phyloP scores from a whole-genome alignment of 2,888 invertebrate species.

The Pecten maximus region DNA sequence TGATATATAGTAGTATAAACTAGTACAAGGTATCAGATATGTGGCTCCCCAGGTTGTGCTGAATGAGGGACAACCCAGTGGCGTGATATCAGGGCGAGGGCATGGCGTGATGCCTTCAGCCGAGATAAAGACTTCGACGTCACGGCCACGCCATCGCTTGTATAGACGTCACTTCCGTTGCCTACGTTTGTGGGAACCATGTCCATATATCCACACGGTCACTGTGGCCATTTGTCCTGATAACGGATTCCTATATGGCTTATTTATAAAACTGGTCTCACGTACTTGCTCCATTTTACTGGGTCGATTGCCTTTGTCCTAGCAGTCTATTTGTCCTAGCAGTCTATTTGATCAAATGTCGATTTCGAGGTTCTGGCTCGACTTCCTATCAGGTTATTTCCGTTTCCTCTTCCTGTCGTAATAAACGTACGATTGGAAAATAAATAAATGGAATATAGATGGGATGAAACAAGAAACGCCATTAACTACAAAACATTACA shows the following conservation, averaged over 20 bases:
- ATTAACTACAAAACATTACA: too few relatives aligned
- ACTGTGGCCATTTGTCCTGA: background rate
- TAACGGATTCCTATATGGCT: background rate
- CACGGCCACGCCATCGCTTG: background rate
- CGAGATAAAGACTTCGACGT: background rate
- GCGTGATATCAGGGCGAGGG: background rate
- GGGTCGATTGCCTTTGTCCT: background rate
- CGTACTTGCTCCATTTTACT: background rate
- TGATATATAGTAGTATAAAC: too few relatives aligned
- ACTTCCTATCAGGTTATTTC: too few relatives aligned
- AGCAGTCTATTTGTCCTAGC: too few relatives aligned
- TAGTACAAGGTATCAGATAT: too few relatives aligned
- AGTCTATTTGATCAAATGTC: too few relatives aligned
- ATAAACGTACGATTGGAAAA: too few relatives aligned
- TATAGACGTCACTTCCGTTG: background rate
- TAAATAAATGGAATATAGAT: too few relatives aligned
- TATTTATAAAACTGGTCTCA: background rate
- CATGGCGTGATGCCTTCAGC: background rate
- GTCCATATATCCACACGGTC: background rate
- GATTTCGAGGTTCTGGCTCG: too few relatives aligned
- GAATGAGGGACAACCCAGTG: background rate
- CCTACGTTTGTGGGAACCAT: background rate
- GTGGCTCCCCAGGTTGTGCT: background rate
- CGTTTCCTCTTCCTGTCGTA: too few relatives aligned
- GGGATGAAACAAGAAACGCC: too few relatives aligned